These are phyloP conservation scores for Aviceda subcristata DNA, from an alignment of 2,113 vertebrate genomes.

Conservation along the genomic window DNA sequence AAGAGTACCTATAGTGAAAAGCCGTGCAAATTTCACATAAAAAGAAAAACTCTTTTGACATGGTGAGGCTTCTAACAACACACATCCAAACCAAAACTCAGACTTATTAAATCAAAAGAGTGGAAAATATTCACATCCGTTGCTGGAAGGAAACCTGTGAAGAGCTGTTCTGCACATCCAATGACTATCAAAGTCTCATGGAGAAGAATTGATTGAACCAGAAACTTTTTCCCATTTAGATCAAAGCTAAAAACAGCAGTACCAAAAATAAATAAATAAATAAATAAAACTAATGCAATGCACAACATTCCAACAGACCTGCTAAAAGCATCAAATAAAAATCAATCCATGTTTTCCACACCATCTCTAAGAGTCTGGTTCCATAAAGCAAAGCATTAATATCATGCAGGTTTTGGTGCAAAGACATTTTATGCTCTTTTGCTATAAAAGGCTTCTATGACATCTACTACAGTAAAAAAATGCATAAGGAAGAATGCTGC, in stretches of 20 bases:
- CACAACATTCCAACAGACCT: neutral
- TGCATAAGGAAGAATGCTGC: neutral
- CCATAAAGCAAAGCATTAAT: neutral
- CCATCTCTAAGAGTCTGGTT: neutral
- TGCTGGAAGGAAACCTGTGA: neutral
- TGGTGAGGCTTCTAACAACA: neutral
- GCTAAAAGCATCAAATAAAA: constrained; percentile 26
- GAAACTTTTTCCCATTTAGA: neutral
- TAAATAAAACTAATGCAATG: neutral
- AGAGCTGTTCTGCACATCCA: neutral
- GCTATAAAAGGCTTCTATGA: neutral
- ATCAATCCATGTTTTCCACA: neutral
- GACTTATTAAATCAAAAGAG: neutral
- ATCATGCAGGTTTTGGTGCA: neutral
- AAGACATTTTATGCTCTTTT: neutral
- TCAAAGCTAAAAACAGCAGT: constrained; percentile 7
- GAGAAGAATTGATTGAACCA: neutral
- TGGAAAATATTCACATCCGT: neutral
- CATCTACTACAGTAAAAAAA: neutral
- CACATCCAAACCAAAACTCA: neutral
- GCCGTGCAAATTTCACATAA: neutral
- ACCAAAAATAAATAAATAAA: neutral
- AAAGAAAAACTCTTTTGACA: neutral
- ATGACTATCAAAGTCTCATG: neutral
- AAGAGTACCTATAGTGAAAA: neutral